phyloP scores from a whole-genome alignment of 2,113 vertebrate species.

The Indicator maculatus region DNA sequence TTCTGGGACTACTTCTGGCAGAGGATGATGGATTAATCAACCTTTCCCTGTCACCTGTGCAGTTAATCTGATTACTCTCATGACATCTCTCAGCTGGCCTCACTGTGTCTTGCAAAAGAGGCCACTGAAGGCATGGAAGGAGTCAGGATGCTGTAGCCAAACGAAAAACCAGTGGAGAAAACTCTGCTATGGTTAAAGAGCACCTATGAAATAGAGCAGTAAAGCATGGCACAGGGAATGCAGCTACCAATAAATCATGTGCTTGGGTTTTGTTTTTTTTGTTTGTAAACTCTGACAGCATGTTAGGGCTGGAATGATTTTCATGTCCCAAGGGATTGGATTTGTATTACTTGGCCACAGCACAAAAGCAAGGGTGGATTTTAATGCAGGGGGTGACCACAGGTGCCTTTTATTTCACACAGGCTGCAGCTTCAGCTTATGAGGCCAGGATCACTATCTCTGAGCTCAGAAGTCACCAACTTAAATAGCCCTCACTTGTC shows the following conservation, averaged over 20 bases:
- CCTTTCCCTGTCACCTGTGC: neutral
- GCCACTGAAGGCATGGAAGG: neutral
- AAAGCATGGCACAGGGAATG: neutral
- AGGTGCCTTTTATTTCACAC: conserved; percentile 17
- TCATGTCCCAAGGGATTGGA: neutral
- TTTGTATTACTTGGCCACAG: neutral
- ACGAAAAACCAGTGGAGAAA: neutral
- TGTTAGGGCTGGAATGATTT: conserved; percentile 12
- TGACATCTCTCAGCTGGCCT: neutral
- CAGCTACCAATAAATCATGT: neutral
- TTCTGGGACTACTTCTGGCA: neutral
- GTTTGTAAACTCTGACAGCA: neutral
- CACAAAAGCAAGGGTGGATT: neutral
- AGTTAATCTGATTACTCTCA: neutral
- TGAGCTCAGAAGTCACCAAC: conserved; percentile 26
- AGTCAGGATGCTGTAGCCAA: neutral
- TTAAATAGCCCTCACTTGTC: conserved; percentile 32
- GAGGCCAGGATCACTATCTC: neutral
- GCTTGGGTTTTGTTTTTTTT: neutral
- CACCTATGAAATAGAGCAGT: neutral
- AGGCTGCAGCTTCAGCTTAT: conserved; percentile 4
- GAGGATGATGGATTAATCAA: neutral
- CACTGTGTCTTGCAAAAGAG: neutral
- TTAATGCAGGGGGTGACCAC: neutral
- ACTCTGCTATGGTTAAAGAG: neutral